Evolutionary conservation across 2,888 invertebrate genomes (phyloP), one percentile per base, ranked within the genome.

Genomic region (Lissocephala sabroskyi): DNA sequence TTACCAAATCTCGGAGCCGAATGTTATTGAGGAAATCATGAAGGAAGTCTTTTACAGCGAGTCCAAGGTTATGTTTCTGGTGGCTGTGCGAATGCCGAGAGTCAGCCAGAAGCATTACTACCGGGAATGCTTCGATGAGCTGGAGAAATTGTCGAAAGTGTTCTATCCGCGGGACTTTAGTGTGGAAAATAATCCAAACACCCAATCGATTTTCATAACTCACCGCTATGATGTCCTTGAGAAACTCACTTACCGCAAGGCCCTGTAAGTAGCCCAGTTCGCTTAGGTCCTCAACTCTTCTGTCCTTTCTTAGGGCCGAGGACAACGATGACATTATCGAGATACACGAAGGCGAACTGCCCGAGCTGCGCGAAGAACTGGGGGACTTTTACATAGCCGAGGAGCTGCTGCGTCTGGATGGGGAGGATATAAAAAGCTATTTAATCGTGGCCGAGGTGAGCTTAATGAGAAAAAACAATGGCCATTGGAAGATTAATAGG

Each of bases 251-350:
- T 81, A 67, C 29, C 68, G 80, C n/a, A 65, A 47, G 47, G 81
- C 82, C 3, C 50, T 82, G 80, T 81, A 67, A 65, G 75, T 67
- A n/a, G 1, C 9, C 3, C 1, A 17, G 2, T 1, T 28, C 0
- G n/a, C n/a, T n/a, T 7, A 1, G 1, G 7, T 13, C 10, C 2
- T 0, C 9, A 11, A 6, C 10, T 13, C 11, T 33, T 16, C 6
- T 37, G 17, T 2, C 4, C n/a, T 2, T 11, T 65, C 75, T 1
- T 42, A 92, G 92, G 0, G 89, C 91, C 64, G 91, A 91, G 82
- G 92, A 93, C 62, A 91, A 92, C 73, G 92, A 92, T 62, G 91
- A 92, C 54, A 84, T 92, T 47, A 86, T 91, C 1, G 86, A 88
- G 5, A 86, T 92, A 28, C 84, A 92, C 33, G 86, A 88, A 47